These are phyloP conservation scores for Fundulus diaphanus DNA, from an alignment of 2,797 vertebrate species.

Conservation along the genomic window DNA sequence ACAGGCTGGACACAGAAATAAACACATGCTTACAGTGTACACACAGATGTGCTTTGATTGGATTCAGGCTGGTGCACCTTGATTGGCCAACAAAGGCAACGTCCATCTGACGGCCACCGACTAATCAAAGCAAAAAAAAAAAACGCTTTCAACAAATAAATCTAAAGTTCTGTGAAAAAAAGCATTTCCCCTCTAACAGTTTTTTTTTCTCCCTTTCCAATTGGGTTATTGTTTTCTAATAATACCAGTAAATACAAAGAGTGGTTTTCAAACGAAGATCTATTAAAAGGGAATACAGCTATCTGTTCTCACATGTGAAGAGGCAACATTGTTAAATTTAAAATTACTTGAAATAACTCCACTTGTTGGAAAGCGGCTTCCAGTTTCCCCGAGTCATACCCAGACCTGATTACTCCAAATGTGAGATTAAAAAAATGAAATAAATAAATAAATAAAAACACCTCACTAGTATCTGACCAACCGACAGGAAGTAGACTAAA, in stretches of 20 bases:
- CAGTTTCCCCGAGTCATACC: no score
- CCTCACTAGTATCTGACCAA: no score
- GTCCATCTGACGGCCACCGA: conserved; percentile 18
- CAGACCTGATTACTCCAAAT: no score
- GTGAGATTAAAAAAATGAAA: no score
- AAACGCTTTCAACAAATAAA: conserved; percentile 26
- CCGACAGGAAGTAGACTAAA: no score
- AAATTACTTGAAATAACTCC: no score
- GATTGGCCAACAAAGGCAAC: conserved; percentile 34
- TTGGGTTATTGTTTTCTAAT: background rate
- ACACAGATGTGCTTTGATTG: conserved; percentile 60
- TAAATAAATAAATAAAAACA: no score
- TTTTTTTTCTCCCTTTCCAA: background rate
- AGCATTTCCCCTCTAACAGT: background rate
- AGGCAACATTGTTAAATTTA: no score
- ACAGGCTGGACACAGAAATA: conserved; percentile 68
- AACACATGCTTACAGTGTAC: conserved; percentile 63
- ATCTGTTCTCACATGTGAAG: background rate
- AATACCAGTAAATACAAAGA: background rate
- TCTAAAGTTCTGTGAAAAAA: no score
- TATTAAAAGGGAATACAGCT: background rate
- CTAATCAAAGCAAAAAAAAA: conserved; percentile 49
- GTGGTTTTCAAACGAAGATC: background rate
- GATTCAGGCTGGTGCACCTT: conserved; percentile 44
- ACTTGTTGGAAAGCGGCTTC: no score